phyloP scores from a whole-genome alignment of 2,113 vertebrate genomes.

The Cyrtonyx montezumae region DNA sequence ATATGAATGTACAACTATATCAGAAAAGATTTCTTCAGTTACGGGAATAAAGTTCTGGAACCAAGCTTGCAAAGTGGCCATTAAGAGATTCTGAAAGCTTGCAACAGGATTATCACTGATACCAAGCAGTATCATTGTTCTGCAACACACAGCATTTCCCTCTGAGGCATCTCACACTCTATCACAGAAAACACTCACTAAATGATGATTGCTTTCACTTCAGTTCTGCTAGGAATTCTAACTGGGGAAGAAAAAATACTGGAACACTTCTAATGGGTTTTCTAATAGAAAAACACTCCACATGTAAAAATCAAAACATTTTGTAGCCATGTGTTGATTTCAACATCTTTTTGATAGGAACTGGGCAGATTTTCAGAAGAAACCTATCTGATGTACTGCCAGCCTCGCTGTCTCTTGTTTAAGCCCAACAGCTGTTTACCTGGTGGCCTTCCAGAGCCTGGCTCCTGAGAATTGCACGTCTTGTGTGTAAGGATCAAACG shows the following conservation, averaged over 20 bases:
- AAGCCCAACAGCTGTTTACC: slow-evolving; percentile 26
- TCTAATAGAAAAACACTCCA: slow-evolving; percentile 35
- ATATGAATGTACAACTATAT: background rate
- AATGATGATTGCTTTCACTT: slow-evolving; percentile 39
- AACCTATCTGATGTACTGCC: slow-evolving; percentile 1
- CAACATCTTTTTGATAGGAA: slow-evolving; percentile 10
- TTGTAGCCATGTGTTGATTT: background rate
- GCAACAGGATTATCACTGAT: slow-evolving; percentile 14
- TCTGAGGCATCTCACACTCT: slow-evolving; percentile 27
- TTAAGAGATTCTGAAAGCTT: background rate
- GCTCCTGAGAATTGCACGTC: accelerated
- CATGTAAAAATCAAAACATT: slow-evolving; percentile 40
- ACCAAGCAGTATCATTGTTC: slow-evolving; percentile 12
- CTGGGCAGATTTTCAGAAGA: background rate
- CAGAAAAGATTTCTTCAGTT: background rate
- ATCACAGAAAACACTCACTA: background rate
- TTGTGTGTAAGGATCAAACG: background rate
- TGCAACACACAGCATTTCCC: slow-evolving; percentile 7
- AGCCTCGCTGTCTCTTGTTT: background rate
- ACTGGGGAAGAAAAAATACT: background rate
- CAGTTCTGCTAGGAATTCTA: slow-evolving; percentile 9
- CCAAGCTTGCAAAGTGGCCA: background rate
- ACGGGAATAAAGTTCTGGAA: background rate
- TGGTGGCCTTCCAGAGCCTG: slow-evolving; percentile 16
- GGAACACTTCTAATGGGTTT: slow-evolving; percentile 10